phyloP scores from a whole-genome alignment of 2,113 vertebrate genomes.

The Arenaria interpres region DNA sequence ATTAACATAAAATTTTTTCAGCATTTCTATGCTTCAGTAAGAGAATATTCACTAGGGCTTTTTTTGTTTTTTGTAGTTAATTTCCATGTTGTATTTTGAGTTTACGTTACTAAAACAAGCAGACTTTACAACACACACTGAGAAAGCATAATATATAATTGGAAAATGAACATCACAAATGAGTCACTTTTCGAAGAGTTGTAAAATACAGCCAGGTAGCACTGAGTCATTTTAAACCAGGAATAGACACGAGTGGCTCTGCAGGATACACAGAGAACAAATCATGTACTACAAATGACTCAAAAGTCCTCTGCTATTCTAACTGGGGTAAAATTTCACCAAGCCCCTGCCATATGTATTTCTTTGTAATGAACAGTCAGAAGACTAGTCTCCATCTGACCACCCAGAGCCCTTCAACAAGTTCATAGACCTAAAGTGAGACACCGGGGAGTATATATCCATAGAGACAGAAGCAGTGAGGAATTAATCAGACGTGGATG shows the following conservation, averaged over 20 bases:
- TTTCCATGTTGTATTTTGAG: neutral
- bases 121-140: neutral
- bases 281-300: rapidly evolving
- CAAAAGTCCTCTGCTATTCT: neutral
- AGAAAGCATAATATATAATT: neutral
- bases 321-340: neutral
- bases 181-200: neutral
- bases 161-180: neutral
- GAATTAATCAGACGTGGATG: conserved; percentile 15
- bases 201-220: neutral
- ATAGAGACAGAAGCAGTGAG: neutral
- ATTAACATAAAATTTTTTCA: neutral
- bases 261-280: neutral
- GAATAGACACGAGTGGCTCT: neutral
- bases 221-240: neutral
- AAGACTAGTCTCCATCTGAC: neutral
- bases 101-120: neutral
- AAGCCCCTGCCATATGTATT: rapidly evolving
- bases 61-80: neutral
- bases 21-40: neutral
- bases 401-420: neutral
- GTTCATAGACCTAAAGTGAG: neutral
- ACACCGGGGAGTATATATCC: neutral
- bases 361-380: rapidly evolving
- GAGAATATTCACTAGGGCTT: neutral